A percentile compares a stretch with the other conserved stretches of the same genome.
These are phyloP conservation scores for Anoplopoma fimbria DNA, from an alignment of 2,113 vertebrate species.

Conservation along the genomic window DNA sequence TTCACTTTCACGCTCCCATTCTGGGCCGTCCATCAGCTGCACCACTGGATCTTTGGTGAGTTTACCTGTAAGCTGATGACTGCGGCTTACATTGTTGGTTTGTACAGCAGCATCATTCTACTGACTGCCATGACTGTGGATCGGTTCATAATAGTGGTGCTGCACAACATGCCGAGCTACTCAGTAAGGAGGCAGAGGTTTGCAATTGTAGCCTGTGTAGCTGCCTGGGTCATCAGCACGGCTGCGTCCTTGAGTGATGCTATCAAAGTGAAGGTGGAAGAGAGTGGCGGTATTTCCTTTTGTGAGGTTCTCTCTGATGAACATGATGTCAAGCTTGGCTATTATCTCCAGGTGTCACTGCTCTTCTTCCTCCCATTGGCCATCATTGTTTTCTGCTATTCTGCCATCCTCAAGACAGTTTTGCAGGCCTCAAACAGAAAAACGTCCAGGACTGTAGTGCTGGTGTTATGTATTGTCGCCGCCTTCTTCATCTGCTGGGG, in stretches of 20 bases:
- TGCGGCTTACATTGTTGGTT: slow-evolving; percentile 70
- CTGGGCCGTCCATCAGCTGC: slow-evolving; percentile 70
- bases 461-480: slow-evolving; percentile 81
- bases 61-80: slow-evolving; percentile 80
- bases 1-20: slow-evolving; percentile 85
- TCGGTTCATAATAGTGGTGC: slow-evolving; percentile 81
- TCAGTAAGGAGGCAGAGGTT: slow-evolving; percentile 57
- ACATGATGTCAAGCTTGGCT: slow-evolving; percentile 14
- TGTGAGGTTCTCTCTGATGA: neutral
- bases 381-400: slow-evolving; percentile 83
- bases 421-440: slow-evolving; percentile 68
- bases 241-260: slow-evolving; percentile 70
- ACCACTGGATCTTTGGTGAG: slow-evolving; percentile 81
- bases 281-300: rapidly evolving
- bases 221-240: slow-evolving; percentile 78
- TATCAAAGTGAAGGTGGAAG: slow-evolving; percentile 26
- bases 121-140: slow-evolving; percentile 85
- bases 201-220: slow-evolving; percentile 60
- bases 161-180: slow-evolving; percentile 60
- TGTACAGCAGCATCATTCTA: slow-evolving; percentile 85
- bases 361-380: slow-evolving; percentile 80
- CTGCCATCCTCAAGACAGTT: slow-evolving; percentile 80
- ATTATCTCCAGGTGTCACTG: slow-evolving; percentile 78
- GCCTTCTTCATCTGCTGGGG: slow-evolving; percentile 86
- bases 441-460: slow-evolving; percentile 69